Conservation (phyloP, 2,113 vertebrate species). For the Spizaetus ornatus region DNA sequence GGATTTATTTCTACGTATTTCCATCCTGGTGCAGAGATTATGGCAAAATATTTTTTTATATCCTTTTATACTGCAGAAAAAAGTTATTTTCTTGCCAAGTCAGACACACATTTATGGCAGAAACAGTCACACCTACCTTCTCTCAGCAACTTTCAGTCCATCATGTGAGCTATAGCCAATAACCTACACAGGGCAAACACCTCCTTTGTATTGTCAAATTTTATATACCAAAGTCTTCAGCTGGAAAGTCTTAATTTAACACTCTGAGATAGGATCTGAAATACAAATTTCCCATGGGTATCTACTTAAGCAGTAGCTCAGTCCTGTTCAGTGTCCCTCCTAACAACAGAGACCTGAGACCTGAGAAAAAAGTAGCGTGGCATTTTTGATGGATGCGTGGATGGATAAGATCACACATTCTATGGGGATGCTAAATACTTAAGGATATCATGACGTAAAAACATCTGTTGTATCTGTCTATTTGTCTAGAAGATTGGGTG, state of each 20-base stretch:
- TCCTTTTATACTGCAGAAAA: constrained; percentile 10
- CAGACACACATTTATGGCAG: constrained; percentile 35
- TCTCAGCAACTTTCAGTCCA: constrained; percentile 5
- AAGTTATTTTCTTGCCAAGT: constrained; percentile 27
- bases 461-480: background rate
- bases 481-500: background rate
- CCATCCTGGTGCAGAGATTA: constrained; percentile 27
- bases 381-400: background rate
- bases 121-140: constrained; percentile 39
- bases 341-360: background rate
- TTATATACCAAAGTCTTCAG: background rate
- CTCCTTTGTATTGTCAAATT: constrained; percentile 34
- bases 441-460: background rate
- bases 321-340: background rate
- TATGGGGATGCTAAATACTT: background rate
- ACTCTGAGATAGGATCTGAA: background rate
- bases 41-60: constrained; percentile 38
- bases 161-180: constrained; percentile 21
- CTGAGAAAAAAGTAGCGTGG: background rate
- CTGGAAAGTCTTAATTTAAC: constrained; percentile 17
- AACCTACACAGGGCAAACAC: constrained; percentile 43
- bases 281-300: background rate
- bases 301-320: background rate
- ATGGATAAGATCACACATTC: background rate
- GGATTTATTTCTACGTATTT: constrained; percentile 30